Base-by-base conservation (phyloP, 2,113 vertebrate species). In the Apus apus region DNA sequence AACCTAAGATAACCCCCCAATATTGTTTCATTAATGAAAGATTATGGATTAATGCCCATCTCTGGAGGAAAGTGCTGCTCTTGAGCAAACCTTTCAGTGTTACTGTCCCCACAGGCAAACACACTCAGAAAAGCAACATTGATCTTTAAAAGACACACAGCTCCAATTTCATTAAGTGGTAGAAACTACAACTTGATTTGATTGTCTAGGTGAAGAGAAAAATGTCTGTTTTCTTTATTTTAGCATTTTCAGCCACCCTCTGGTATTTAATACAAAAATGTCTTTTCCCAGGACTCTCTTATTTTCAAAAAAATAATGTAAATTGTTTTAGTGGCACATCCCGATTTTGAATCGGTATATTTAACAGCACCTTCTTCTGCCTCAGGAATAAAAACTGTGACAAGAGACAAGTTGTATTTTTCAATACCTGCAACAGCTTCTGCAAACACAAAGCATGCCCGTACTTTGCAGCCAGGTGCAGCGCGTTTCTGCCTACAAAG, bases 401-500 rank as follows among this genome's bases (percentile, higher is more conserved):
- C 26, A 32, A 19, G 6, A 58, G 13, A 61, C 20, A 36, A 74
- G 27, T 7, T 82, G 25, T 12, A 34, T 32, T 56, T 70, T 84
- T 40, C 88, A 90, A 82, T 98, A 99, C 99, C 99, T 99, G 99
- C 43, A 99, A 60, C 58, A 99, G 98, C 89, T 99, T 99, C 95
- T 99, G 99, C 88, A 99, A 97, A 91, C 99, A 99, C 26, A 99
- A 83, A 10, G 98, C 98, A 17, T 99, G 99, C 68, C 98, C 99
- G 3, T 99, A 99, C 65, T 99, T 99, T 1, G 99, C 98, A 89
- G 99, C 98, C 57, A 99, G 96, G 54, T 99, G 99, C 82, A 99
- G 98, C 5, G 98, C 99, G 14, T 98, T 99, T 97, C 99, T 99
- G 61, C 99, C 99, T 99, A 51, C 5, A 94, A 94, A 67, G 38